Base-by-base conservation (phyloP, 2,797 vertebrate species). In the Muscicapa comitata region DNA sequence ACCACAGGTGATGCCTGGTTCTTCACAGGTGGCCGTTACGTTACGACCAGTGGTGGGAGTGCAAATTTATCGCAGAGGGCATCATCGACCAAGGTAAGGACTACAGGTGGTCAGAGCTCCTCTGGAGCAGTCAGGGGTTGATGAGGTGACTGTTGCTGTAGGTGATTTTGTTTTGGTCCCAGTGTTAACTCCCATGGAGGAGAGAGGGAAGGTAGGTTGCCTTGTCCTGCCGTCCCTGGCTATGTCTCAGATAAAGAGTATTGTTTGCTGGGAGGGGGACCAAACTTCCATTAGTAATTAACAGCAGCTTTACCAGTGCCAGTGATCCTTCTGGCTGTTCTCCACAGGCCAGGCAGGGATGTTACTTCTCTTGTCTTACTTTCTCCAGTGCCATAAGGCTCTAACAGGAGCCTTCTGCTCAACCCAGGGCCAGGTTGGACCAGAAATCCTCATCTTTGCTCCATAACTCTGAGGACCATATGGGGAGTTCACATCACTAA, bases 21-120 rank as follows among this genome's bases (percentile, higher is more conserved):
- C 40, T 74, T 86, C 2, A 8, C 96, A 99, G 99, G 96, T 99
- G 99, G 99, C 99, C 99, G 1, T 98, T 99, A 67, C 98, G 99
- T 66, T 99, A 99, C 31, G 99, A 99, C 97, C 99, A 99, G 97
- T 99, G 99, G 99, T 99, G 99, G 99, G 99, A 99, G 57, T 99
- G 99, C 95, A 99, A 99, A 96, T 99, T 99, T 97, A 99, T 99
- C 26, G 99, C 99, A 9, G 99, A 99, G 97, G 99, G 99, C 90
- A 99, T 99, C 97, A 99, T 99, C 11, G 99, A 99, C 96, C 99
- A 99, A 98, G 99, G 99, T 99, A 91, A 66, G 96, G 54, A 14
- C 51, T 75, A 66, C 4, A 8, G n/a, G 58, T 65, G 38, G 31
- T 51, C 43, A 29, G 40, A 65, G 45, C 50, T 89, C 17, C 38